phyloP scores from a whole-genome alignment of 2,797 vertebrate species.

The Enteromius thamalakanensis region DNA sequence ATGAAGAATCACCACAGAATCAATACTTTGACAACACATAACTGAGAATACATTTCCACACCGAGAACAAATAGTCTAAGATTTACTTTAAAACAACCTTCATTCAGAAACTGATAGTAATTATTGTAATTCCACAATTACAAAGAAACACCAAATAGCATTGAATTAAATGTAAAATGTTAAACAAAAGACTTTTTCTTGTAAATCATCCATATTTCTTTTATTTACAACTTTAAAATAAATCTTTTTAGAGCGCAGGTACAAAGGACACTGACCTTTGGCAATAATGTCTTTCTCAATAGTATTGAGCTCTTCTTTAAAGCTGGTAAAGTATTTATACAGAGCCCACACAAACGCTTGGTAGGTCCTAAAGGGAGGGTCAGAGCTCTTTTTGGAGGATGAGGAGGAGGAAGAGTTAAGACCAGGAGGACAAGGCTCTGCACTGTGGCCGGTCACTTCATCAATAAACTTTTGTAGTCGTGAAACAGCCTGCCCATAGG shows the following conservation, averaged over 20 bases:
- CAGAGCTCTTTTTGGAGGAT: conserved; percentile 80
- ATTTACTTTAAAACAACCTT: neutral
- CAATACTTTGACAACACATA: neutral
- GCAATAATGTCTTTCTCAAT: conserved; percentile 91
- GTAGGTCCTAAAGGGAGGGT: conserved; percentile 95
- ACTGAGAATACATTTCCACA: neutral
- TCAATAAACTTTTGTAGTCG: conserved; percentile 94
- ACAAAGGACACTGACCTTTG: conserved; percentile 74
- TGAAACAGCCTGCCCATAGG: conserved; percentile 93
- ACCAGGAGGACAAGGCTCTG: conserved; percentile 78
- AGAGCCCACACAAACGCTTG: conserved; percentile 98
- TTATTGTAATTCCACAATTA: neutral
- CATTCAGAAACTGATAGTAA: neutral
- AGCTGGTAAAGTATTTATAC: conserved; percentile 93
- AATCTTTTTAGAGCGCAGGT: neutral
- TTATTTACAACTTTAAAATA: neutral
- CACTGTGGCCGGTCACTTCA: conserved; percentile 89
- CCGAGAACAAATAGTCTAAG: neutral
- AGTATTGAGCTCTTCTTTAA: conserved; percentile 90
- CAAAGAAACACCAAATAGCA: neutral
- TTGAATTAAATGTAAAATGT: neutral
- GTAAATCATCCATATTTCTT: neutral
- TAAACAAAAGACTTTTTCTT: neutral
- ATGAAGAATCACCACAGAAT: conserved; percentile 24
- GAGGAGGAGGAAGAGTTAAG: conserved; percentile 67